Percentiles rank a stretch among this genome's conserved stretches.
Evolutionary conservation across 2,797 vertebrate species (phyloP).

Genomic region (Tamandua tetradactyla): DNA sequence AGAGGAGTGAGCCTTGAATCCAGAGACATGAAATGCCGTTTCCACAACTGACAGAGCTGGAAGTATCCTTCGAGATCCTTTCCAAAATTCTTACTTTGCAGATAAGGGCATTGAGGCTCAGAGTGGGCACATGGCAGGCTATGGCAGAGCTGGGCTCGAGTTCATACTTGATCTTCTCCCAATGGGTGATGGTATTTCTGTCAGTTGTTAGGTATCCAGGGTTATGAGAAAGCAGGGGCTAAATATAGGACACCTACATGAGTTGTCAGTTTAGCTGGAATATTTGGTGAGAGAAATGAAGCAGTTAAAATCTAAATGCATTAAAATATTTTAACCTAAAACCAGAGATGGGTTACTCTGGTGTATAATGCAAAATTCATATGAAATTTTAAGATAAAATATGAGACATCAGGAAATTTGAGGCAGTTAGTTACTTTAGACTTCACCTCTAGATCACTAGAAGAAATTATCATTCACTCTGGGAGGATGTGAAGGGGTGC

Average conservation of each 20-base stretch:
- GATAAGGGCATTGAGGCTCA: neutral
- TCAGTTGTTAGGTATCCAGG: neutral
- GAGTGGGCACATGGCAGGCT: neutral
- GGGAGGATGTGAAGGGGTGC: neutral
- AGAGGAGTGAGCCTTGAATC: neutral
- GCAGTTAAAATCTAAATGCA: neutral
- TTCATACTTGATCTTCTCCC: neutral
- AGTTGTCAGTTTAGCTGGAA: neutral
- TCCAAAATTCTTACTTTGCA: neutral
- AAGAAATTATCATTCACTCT: neutral
- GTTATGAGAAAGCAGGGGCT: neutral
- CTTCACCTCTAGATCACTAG: neutral
- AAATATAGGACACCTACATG: neutral
- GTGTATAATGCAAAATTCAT: neutral
- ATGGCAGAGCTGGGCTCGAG: neutral
- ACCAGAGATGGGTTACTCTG: neutral
- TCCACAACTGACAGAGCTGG: neutral
- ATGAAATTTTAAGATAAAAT: constrained; percentile 8
- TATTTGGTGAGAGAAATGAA: neutral
- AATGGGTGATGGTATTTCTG: neutral
- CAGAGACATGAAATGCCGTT: neutral
- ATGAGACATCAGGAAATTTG: neutral
- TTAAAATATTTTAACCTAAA: neutral
- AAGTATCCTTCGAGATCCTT: neutral
- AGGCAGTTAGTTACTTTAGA: neutral